These are phyloP conservation scores for Luperina nickerlii DNA, from an alignment of 2,888 invertebrate genomes.

Conservation along the genomic window DNA sequence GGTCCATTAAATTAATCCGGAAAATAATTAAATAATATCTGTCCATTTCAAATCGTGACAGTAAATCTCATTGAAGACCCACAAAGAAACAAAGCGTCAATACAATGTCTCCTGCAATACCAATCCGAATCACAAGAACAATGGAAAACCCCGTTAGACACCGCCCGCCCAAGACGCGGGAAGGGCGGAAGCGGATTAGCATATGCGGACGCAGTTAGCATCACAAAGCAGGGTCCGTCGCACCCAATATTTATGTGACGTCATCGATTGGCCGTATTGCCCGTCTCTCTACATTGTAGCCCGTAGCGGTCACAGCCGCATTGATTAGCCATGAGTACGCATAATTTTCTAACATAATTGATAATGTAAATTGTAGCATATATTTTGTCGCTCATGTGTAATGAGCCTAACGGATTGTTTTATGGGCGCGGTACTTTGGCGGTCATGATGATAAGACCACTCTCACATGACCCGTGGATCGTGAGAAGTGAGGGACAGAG, in stretches of 20 bases:
- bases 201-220: conserved; percentile 81
- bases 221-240: conserved; percentile 76
- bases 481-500: not conserved
- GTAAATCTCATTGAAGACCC: conserved; percentile 28
- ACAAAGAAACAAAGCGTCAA: conserved; percentile 51
- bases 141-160: conserved; percentile 58
- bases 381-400: conserved; percentile 41
- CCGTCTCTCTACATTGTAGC: conserved; percentile 55
- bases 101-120: conserved; percentile 50
- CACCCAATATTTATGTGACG: conserved; percentile 81
- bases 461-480: not conserved
- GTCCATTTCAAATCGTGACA: conserved; percentile 20
- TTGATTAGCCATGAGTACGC: conserved; percentile 62
- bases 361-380: conserved; percentile 46
- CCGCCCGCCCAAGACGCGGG: conserved; percentile 73
- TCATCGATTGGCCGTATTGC: conserved; percentile 72
- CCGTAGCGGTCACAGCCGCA: conserved; percentile 55
- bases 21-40: conserved; percentile 9
- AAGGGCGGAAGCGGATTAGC: conserved; percentile 80
- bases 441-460: conserved; percentile 13
- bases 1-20: not conserved
- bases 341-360: conserved; percentile 61
- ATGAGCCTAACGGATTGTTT: conserved; percentile 48
- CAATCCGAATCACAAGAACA: conserved; percentile 58
- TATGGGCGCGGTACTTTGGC: conserved; percentile 34